These are phyloP conservation scores for Embidobia sp. DNA, from an alignment of 2,888 invertebrate genomes.

Conservation along the genomic window DNA sequence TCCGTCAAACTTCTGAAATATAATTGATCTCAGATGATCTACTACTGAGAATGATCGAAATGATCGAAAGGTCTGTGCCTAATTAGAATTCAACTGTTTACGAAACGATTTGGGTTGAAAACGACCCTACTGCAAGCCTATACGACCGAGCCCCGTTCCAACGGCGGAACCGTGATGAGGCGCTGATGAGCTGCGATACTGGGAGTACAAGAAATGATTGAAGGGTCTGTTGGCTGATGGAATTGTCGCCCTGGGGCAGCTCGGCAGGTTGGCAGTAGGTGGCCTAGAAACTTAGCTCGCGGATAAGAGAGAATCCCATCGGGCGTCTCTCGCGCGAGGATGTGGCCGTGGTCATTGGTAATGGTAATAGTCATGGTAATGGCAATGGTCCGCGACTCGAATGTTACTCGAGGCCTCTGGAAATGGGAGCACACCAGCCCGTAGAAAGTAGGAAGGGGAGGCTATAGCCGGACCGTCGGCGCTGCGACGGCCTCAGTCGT, in stretches of 20 bases:
- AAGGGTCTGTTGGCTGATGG: slow-evolving; percentile 23
- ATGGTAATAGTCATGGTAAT: slow-evolving; percentile 72
- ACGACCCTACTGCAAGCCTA: too few species aligned
- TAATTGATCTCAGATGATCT: too few species aligned
- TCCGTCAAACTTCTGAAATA: too few species aligned
- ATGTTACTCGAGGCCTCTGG: slow-evolving; percentile 73
- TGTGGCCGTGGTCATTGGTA: slow-evolving; percentile 72
- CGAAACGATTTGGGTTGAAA: too few species aligned
- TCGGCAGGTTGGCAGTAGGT: slow-evolving; percentile 46
- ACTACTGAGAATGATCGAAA: too few species aligned
- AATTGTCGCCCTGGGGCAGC: slow-evolving; percentile 6
- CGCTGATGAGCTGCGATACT: too few species aligned
- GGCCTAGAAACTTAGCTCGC: slow-evolving; percentile 56
- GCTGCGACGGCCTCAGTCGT: slow-evolving; percentile 79
- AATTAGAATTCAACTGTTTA: too few species aligned
- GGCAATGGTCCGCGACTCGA: slow-evolving; percentile 69
- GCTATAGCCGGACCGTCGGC: slow-evolving; percentile 77
- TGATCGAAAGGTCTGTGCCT: too few species aligned
- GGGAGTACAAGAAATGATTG: too few species aligned
- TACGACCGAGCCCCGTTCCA: too few species aligned
- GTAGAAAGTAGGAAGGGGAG: slow-evolving; percentile 70
- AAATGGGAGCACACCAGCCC: slow-evolving; percentile 78
- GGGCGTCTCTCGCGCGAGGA: slow-evolving; percentile 41
- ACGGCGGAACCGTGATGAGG: too few species aligned
- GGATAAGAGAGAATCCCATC: slow-evolving; percentile 53